phyloP scores from a whole-genome alignment of 2,113 vertebrate genomes.

The Albula glossodonta region DNA sequence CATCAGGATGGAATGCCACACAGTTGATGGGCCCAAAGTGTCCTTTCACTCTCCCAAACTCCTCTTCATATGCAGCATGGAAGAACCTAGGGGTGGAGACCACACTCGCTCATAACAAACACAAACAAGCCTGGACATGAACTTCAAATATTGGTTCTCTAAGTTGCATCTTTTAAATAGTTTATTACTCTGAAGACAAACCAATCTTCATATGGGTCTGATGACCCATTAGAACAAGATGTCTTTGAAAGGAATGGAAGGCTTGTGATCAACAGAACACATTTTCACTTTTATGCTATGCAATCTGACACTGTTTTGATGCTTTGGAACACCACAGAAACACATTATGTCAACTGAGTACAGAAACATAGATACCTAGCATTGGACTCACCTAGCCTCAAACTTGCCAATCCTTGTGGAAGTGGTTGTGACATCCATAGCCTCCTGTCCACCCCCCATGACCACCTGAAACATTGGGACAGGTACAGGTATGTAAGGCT shows the following conservation, averaged over 20 bases:
- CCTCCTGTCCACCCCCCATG: slow-evolving; percentile 94
- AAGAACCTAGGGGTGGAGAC: slow-evolving; percentile 78
- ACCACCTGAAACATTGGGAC: slow-evolving; percentile 76
- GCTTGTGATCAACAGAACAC: background rate
- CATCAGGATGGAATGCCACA: slow-evolving; percentile 93
- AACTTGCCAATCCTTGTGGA: slow-evolving; percentile 98
- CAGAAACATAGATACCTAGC: background rate
- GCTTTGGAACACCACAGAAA: background rate
- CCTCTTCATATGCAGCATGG: slow-evolving; percentile 93
- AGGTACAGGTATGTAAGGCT: background rate
- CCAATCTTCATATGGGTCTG: too few relatives aligned
- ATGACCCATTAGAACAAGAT: too few relatives aligned
- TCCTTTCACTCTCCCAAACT: slow-evolving; percentile 95
- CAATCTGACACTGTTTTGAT: too few relatives aligned
- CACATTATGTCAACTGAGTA: background rate
- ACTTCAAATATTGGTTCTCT: too few relatives aligned
- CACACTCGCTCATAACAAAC: background rate
- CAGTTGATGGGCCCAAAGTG: slow-evolving; percentile 98
- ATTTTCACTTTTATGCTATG: background rate
- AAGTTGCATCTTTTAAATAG: too few relatives aligned
- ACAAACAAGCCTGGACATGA: too few relatives aligned
- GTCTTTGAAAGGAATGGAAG: too few relatives aligned
- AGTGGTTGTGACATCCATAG: slow-evolving; percentile 97
- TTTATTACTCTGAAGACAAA: too few relatives aligned
- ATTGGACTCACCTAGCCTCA: slow-evolving; percentile 83